Evolutionary conservation across 23 tunicate species (phyloP), one percentile per base, ranked within the genome.

Genomic region (Trididemnum clinides): DNA sequence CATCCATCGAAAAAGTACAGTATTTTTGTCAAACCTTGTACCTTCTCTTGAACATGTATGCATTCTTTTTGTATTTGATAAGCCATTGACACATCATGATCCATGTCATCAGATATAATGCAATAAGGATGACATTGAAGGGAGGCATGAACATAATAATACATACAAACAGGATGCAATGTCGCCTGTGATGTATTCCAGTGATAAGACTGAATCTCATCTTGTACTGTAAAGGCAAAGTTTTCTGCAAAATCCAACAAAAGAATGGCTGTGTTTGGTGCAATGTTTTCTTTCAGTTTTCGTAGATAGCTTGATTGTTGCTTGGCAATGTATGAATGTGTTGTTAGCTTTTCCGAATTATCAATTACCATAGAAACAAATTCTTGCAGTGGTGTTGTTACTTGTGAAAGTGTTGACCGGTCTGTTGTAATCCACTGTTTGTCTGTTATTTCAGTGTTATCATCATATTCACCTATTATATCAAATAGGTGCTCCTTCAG

Each of bases 141-240:
- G 34, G 12, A 22, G 37, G 32, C 58, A 71, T 49, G 64, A 31
- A 64, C 50, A 72, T 32, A 33, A 72, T 83, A 83, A 39, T 72
- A 83, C 74, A 83, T 72, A 37, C 80, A 73, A 10, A 83, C 80
- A 36, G 87, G 87, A 70, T 83, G 87, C 39, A 83, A 73, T 28
- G 80, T 83, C 21, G 78, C 72, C 20, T 50, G 64, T 28, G 51
- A n/a, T 35, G 72, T 37, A 23, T 73, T 83, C 80, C 87, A 83
- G 65, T 83, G 87, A 66, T 83, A 83, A 15, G 78, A 73, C 37
- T 83, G 80, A 4, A 59, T 54, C 29, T 82, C 86, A 82, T 82
- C 74, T 64, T 82, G 86, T 4, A 82, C 73, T 34, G 33, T 57
- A 64, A 82, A 82, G n/a, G n/a, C n/a, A 26, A 10, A 59, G 25